phyloP scores from a whole-genome alignment of 2,888 invertebrate genomes.

The Leucozona laternaria region DNA sequence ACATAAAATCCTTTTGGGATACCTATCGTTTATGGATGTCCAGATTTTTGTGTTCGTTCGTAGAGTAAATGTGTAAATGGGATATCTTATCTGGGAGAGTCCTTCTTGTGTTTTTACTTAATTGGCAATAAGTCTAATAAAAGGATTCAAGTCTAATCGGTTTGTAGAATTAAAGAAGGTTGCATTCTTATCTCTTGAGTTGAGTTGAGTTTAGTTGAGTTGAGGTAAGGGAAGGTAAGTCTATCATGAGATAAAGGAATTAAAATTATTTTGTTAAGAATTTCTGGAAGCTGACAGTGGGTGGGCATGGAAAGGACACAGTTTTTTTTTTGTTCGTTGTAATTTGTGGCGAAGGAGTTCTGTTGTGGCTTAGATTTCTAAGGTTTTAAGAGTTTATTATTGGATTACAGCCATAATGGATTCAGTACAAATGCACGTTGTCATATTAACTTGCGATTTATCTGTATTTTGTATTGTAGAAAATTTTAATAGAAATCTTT shows the following conservation, averaged over 20 bases:
- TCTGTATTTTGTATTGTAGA: no score
- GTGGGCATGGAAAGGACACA: no score
- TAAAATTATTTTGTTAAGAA: constrained; percentile 12
- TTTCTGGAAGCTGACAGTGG: not conserved
- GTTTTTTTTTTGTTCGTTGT: not conserved
- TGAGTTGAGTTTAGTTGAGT: constrained; percentile 1
- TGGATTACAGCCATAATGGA: no score
- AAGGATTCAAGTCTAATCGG: constrained; percentile 66
- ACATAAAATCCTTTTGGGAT: constrained; percentile 36
- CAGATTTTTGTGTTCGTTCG: constrained; percentile 42
- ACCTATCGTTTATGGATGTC: constrained; percentile 35
- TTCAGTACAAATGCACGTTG: no score
- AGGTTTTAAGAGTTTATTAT: no score
- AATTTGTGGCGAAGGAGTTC: not conserved
- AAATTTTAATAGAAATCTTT: no score
- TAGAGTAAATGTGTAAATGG: constrained; percentile 9
- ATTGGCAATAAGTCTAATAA: constrained; percentile 66
- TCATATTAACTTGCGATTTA: no score
- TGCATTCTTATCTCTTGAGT: constrained; percentile 23
- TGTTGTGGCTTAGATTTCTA: not conserved
- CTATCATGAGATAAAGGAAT: constrained; percentile 13
- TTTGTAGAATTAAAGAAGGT: constrained; percentile 41
- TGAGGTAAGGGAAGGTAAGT: not conserved
- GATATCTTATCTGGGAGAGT: constrained; percentile 44
- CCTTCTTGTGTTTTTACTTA: constrained; percentile 54